Base-by-base conservation (phyloP, 1,140 invertebrate genomes). In the Portunus trituberculatus region DNA sequence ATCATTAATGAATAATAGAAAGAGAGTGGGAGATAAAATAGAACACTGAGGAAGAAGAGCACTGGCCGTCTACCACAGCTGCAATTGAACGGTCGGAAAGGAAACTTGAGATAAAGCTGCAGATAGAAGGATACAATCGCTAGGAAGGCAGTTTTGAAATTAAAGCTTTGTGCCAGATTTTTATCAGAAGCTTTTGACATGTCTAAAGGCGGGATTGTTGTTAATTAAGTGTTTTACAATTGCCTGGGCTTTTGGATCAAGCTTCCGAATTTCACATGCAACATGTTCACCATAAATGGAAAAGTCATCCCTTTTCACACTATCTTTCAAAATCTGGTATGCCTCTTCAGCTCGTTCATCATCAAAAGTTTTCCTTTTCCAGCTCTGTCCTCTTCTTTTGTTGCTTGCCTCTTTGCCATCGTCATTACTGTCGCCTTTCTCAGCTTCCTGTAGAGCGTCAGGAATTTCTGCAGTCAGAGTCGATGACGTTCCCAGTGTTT, bases 191-290 rank as follows among this genome's bases (percentile, higher is more conserved):
- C 45, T 52, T 4, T 93, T n/a, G n/a, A n/a, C n/a, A n/a, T n/a
- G n/a, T n/a, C n/a, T n/a, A n/a, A n/a, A n/a, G n/a, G n/a, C n/a
- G 76, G 12, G 83, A 32, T 52, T 52, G 89, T 91, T 92, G 91
- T 92, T 92, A 76, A 92, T 92, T 82, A 92, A 92, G 28, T 92
- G 91, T 92, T 92, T 92, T 59, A 92, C 91, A 92, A 92, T 92
- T 92, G 91, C 31, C 91, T 92, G 48, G 48, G 91, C 91, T 59
- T 32, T 92, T 92, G 91, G 91, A 92, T 92, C 10, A 92, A 92
- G 48, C 16, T 92, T 92, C 91, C 91, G 91, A 92, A 92, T 92
- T 92, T 92, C 91, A 92, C 91, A 29, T 92, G 91, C 59, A 92
- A 92, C 59, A 92, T 82, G 29, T 76, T 92, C 91, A 76, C 52